These are phyloP conservation scores for Lophura nycthemera DNA, from an alignment of 2,113 vertebrate genomes.

Conservation along the genomic window DNA sequence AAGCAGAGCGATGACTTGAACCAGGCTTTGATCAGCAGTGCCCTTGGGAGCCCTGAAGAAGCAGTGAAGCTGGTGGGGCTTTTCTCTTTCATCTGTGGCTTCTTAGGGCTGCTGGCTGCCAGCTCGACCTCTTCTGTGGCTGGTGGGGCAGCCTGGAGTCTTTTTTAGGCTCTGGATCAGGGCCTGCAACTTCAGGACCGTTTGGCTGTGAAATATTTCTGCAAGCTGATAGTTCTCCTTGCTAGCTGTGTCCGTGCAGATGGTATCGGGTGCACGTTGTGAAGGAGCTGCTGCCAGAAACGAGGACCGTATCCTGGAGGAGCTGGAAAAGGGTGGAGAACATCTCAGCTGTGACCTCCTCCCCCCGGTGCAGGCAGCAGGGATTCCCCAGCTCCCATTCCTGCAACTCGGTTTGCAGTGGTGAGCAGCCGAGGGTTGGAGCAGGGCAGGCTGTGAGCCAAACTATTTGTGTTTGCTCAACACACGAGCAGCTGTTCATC, in stretches of 20 bases:
- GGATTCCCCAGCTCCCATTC: not conserved
- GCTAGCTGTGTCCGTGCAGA: not conserved
- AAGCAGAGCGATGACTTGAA: conserved; percentile 11
- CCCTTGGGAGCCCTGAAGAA: conserved; percentile 7
- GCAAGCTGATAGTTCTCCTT: not conserved
- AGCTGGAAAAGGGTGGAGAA: not conserved
- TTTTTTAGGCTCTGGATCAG: not conserved
- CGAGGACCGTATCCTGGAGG: not conserved
- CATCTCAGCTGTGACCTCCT: not conserved
- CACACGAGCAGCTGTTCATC: not conserved
- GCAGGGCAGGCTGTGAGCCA: not conserved
- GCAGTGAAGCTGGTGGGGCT: not conserved
- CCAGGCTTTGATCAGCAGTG: conserved; percentile 29
- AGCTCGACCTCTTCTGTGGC: not conserved
- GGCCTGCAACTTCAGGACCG: not conserved
- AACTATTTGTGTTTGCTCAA: not conserved
- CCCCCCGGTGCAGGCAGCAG: not conserved
- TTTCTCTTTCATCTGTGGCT: not conserved
- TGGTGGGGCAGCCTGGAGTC: not conserved
- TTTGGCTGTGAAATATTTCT: not conserved
- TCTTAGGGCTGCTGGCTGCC: not conserved
- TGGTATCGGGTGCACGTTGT: not conserved
- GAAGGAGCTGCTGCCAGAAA: not conserved
- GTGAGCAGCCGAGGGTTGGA: not conserved
- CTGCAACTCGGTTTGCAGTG: accelerated